Conservation (phyloP, 2,888 invertebrate species). For the Cryptosula pallasiana region DNA sequence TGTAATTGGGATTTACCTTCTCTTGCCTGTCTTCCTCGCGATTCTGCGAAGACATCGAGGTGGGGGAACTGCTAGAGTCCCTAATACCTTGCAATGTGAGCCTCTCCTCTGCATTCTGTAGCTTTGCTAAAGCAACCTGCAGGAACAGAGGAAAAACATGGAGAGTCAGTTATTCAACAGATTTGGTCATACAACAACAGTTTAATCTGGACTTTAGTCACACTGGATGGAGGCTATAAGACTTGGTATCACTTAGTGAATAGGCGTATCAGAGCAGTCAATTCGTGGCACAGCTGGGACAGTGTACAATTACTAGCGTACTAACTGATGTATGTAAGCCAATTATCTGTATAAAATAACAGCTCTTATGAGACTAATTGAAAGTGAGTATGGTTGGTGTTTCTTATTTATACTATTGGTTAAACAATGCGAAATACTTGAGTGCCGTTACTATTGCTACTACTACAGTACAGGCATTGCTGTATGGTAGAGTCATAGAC, state of each 20-base stretch:
- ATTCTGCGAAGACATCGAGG: background rate
- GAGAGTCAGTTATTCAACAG: background rate
- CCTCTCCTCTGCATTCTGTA: constrained; percentile 18
- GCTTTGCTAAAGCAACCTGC: constrained; percentile 19
- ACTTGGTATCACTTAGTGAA: too few relatives aligned
- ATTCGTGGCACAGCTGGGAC: too few relatives aligned
- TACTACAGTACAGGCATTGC: too few relatives aligned
- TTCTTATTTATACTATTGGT: background rate
- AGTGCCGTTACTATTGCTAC: too few relatives aligned
- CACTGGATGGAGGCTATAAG: too few relatives aligned
- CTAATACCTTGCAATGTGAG: constrained; percentile 18
- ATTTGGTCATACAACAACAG: background rate
- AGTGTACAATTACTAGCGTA: too few relatives aligned
- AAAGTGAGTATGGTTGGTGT: background rate
- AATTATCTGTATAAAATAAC: background rate
- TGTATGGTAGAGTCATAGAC: too few relatives aligned
- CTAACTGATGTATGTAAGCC: background rate
- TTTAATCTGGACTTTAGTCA: too few relatives aligned
- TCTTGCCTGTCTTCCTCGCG: constrained; percentile 14
- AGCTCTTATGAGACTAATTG: background rate
- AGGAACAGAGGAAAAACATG: background rate
- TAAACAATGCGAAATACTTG: too few relatives aligned
- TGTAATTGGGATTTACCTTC: background rate
- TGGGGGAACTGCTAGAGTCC: background rate
- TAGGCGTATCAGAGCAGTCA: too few relatives aligned